Percentiles rank a stretch among this genome's conserved stretches.
Evolutionary conservation across 2,888 invertebrate species (phyloP).

Genomic region (Drosophila multiciliata): DNA sequence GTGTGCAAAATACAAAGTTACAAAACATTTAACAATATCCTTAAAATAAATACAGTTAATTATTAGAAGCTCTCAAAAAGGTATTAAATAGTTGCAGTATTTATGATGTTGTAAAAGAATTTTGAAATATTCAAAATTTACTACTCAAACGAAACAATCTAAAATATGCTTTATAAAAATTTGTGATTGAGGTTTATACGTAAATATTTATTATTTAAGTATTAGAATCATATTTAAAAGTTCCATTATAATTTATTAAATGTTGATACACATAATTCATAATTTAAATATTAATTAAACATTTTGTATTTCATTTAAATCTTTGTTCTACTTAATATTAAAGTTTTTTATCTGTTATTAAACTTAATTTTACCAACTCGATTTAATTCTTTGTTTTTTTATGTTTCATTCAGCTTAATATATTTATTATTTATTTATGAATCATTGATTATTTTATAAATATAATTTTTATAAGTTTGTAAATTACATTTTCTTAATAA

Average conservation of each 20-base stretch:
- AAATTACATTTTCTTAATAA: background rate
- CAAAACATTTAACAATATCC: slow-evolving; percentile 3
- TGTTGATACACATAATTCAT: no score
- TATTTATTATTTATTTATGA: background rate
- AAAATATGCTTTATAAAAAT: background rate
- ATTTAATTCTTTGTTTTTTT: background rate
- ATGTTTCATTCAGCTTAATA: background rate
- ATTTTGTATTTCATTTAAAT: no score
- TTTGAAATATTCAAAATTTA: background rate
- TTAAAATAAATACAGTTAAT: background rate
- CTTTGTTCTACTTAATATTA: background rate
- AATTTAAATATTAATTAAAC: no score
- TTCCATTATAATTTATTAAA: no score
- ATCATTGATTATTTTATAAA: background rate
- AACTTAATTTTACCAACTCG: background rate
- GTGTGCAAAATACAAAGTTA: slow-evolving; percentile 18
- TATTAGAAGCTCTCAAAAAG: slow-evolving; percentile 25
- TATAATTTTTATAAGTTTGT: background rate
- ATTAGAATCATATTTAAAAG: background rate
- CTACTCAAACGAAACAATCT: background rate
- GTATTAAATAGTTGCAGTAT: slow-evolving; percentile 23
- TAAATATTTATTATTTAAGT: background rate
- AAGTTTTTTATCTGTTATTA: background rate
- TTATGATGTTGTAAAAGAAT: background rate
- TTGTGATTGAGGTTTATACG: background rate